Percentiles rank a stretch among this genome's conserved stretches.
Evolutionary conservation across 92 coral and sea anemone species (phyloP).

Genomic region (Muricea muricata): DNA sequence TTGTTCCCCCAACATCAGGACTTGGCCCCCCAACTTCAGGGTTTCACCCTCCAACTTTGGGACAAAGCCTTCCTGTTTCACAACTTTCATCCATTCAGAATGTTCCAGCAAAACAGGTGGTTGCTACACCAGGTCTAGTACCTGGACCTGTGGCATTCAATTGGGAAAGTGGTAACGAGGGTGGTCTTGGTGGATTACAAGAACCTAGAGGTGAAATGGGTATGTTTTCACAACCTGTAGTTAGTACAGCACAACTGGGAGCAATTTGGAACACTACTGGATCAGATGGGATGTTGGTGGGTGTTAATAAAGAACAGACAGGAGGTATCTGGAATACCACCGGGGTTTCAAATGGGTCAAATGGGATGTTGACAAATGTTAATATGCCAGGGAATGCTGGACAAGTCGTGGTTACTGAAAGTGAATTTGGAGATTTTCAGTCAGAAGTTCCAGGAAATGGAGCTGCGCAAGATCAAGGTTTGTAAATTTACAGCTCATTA

Average conservation of each 20-base stretch:
- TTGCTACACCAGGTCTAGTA: no score
- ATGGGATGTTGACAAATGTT: neutral
- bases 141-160: neutral
- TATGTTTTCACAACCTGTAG: neutral
- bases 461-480: neutral
- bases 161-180: neutral
- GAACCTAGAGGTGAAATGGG: neutral
- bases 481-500: neutral
- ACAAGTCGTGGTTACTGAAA: neutral
- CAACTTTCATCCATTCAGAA: no score
- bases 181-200: neutral
- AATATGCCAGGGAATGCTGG: neutral
- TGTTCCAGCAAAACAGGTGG: no score
- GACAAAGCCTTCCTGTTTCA: neutral
- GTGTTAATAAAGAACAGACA: neutral
- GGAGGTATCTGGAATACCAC: neutral
- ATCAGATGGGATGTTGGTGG: neutral
- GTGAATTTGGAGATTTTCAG: neutral
- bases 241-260: neutral
- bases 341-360: no score
- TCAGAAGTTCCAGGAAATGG: conserved; percentile 2
- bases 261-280: neutral
- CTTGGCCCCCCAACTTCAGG: neutral
- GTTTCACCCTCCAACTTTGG: neutral
- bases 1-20: neutral